Conservation (phyloP, 2,797 vertebrate species). For the Trichosurus vulpecula region DNA sequence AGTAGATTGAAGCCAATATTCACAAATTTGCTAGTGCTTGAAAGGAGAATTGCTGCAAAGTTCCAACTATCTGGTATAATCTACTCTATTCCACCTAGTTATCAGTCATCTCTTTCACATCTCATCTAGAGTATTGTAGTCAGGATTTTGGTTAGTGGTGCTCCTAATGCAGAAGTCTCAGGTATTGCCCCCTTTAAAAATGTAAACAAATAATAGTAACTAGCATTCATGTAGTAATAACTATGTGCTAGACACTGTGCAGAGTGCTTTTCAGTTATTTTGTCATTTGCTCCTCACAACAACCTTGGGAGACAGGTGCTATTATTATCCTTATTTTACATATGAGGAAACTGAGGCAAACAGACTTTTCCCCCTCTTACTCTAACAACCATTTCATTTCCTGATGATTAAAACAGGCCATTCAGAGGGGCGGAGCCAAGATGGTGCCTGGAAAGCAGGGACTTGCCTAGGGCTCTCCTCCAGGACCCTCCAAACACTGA, state of each 20-base stretch:
- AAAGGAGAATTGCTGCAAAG: not conserved
- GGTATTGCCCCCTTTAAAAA: not conserved
- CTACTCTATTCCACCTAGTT: not conserved
- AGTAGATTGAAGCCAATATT: not conserved
- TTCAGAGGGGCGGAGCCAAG: no score
- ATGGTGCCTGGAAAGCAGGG: no score
- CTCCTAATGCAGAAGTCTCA: not conserved
- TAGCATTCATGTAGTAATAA: not conserved
- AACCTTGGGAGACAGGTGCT: not conserved
- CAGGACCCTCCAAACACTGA: no score
- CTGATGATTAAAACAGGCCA: not conserved
- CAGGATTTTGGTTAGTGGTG: no score
- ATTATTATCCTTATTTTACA: not conserved
- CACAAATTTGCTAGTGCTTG: not conserved
- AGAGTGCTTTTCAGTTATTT: not conserved
- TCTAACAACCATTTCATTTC: not conserved
- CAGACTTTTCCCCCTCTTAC: not conserved
- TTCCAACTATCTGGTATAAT: not conserved
- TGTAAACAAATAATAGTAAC: not conserved
- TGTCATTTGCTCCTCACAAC: not conserved
- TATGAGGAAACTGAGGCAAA: not conserved
- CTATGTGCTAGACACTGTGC: not conserved
- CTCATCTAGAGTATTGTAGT: not conserved
- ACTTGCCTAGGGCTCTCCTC: no score
- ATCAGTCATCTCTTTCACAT: not conserved